phyloP scores from a whole-genome alignment of 1,140 invertebrate genomes.

The Diorhabda carinulata region DNA sequence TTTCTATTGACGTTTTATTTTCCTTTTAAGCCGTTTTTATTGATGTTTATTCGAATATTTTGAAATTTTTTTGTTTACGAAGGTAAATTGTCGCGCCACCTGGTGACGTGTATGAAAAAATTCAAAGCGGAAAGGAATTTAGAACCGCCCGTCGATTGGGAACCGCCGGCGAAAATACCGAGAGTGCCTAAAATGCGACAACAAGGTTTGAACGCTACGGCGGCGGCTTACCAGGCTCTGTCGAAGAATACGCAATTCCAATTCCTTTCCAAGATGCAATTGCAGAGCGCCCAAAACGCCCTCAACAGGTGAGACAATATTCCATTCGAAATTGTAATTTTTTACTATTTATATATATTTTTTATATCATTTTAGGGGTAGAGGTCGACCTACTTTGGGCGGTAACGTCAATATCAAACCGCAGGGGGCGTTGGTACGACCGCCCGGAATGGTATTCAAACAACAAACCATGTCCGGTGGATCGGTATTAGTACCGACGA shows the following conservation, averaged over 20 bases:
- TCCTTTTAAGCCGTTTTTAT: too few species aligned
- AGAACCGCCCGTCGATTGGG: constrained; percentile 81
- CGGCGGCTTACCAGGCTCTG: constrained; percentile 47
- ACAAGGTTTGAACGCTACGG: constrained; percentile 43
- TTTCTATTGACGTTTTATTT: too few species aligned
- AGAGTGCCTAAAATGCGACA: constrained; percentile 59
- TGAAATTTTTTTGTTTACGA: not conserved
- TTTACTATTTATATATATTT: not conserved
- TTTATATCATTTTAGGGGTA: constrained; percentile 32
- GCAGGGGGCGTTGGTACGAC: constrained; percentile 30
- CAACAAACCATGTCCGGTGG: constrained; percentile 51
- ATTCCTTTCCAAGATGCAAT: constrained; percentile 30
- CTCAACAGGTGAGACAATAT: not conserved
- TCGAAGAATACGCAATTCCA: constrained; percentile 50
- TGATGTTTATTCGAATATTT: too few species aligned
- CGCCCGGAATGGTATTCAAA: constrained; percentile 55
- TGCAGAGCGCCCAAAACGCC: constrained; percentile 30
- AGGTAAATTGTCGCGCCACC: constrained; percentile 84
- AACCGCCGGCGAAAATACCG: constrained; percentile 88
- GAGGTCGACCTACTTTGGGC: constrained; percentile 46
- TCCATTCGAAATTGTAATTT: not conserved
- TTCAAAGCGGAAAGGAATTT: constrained; percentile 76
- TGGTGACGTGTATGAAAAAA: constrained; percentile 84
- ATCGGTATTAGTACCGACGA: constrained; percentile 55
- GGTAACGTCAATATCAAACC: constrained; percentile 23